Evolutionary conservation across 2,113 vertebrate species (phyloP), one percentile per base, ranked within the genome.

Genomic region (Geothlypis trichas): DNA sequence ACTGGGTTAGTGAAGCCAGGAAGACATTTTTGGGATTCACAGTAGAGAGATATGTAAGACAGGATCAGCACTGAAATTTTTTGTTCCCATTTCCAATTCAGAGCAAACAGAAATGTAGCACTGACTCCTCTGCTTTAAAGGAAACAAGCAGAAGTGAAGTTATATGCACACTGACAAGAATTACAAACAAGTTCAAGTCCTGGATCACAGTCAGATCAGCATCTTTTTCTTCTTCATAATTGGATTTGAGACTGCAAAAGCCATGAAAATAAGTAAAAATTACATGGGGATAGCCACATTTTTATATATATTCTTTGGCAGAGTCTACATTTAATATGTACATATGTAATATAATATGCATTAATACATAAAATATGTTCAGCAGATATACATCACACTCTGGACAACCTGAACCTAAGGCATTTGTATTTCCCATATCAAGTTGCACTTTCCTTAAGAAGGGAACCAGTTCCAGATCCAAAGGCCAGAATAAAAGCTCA

Each of bases 1-100:
- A 54, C 17, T 47, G 42, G 42, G 13, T 84, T 87, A 47, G 47
- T 2, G 8, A 28, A 65, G 44, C 8, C 35, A 73, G 18, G 58
- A 58, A 58, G 26, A 79, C 4, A 28, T 28, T 65, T 75, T 37
- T 66, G 16, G 55, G 52, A 58, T 63, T 76, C 35, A n/a, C 1
- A 11, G 35, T 10, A 52, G 35, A 76, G 21, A 66, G 13, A 37
- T 21, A 17, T 0, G 3, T 3, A 3, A 68, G 59, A n/a, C 1
- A 19, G n/a, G 54, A 84, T 67, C 30, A 88, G 69, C 21, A 59
- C 35, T 73, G 49, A 23, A 26, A 7, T 80, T 55, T 68, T 72
- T 80, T 61, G 26, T 37, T 74, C 30, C 42, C 9, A 15, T 28
- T 71, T 80, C 55, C 65, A 77, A 10, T 28, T 86, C 37, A 46